Percentiles rank a stretch among this genome's conserved stretches.
These are phyloP conservation scores for Drosophila trapezifrons DNA, from an alignment of 1,140 invertebrate species.

Conservation along the genomic window DNA sequence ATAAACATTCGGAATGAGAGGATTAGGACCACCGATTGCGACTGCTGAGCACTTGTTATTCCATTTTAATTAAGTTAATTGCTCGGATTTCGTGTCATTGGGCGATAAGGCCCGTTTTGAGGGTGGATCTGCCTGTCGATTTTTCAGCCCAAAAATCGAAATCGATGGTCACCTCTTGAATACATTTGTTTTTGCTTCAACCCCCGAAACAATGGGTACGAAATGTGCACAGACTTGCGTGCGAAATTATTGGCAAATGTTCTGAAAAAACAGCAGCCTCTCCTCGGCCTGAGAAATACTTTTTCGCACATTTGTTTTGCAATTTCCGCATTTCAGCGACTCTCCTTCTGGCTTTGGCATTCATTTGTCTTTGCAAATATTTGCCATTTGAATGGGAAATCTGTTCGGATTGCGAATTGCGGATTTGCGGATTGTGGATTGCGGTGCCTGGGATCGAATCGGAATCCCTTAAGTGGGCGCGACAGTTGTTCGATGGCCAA, in stretches of 20 bases:
- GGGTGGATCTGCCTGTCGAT: conserved; percentile 37
- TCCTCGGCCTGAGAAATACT: conserved; percentile 31
- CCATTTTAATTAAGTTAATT: conserved; percentile 83
- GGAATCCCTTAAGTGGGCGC: conserved; percentile 44
- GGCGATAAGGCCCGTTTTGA: conserved; percentile 17
- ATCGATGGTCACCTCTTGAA: conserved; percentile 62
- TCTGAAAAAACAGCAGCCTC: conserved; percentile 50
- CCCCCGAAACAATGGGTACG: conserved; percentile 30
- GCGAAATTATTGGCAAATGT: conserved; percentile 78
- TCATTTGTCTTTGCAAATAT: conserved; percentile 76
- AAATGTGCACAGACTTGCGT: conserved; percentile 77
- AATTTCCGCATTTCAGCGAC: conserved; percentile 59
- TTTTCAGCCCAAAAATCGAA: conserved; percentile 37
- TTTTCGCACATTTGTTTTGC: conserved; percentile 78
- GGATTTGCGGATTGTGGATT: conserved; percentile 1
- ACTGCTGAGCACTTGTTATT: conserved; percentile 78
- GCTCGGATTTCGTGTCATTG: conserved; percentile 75
- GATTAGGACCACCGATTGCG: conserved; percentile 54
- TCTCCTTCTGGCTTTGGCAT: conserved; percentile 35
- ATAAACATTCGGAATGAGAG: conserved; percentile 52
- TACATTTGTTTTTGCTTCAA: conserved; percentile 46
- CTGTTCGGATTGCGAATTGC: conserved; percentile 57
- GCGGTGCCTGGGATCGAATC: conserved; percentile 14
- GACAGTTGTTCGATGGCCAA: conserved; percentile 71
- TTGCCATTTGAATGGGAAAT: conserved; percentile 80